A percentile compares a stretch with the other conserved stretches of the same genome.
phyloP scores from a whole-genome alignment of 2,797 vertebrate species.

The Silurus aristotelis region DNA sequence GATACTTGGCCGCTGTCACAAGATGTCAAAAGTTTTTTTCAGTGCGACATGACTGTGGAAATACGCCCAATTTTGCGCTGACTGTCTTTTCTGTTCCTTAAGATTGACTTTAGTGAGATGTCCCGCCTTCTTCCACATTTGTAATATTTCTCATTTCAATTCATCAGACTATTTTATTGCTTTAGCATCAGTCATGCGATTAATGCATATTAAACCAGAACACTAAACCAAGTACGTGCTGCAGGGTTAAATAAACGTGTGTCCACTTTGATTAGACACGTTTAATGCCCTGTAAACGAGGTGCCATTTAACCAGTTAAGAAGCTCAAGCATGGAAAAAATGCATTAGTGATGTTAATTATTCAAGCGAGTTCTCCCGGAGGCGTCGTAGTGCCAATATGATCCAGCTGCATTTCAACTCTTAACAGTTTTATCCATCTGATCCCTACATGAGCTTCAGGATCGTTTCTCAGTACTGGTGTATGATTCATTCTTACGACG shows the following conservation, averaged over 20 bases:
- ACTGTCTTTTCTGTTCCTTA: neutral
- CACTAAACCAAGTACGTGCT: too few relatives aligned
- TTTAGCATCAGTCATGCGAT: neutral
- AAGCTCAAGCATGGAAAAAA: neutral
- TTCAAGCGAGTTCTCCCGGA: neutral
- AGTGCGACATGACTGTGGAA: neutral
- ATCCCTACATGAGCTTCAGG: neutral
- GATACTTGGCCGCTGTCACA: neutral
- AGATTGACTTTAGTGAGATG: neutral
- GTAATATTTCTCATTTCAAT: neutral
- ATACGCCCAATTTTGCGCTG: neutral
- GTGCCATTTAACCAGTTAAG: neutral
- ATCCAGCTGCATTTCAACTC: neutral
- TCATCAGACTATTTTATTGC: neutral
- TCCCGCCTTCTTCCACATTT: neutral
- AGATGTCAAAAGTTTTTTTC: neutral
- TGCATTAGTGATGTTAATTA: conserved; percentile 1
- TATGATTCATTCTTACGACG: neutral
- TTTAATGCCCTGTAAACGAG: neutral
- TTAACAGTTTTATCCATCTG: neutral
- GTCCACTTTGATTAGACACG: neutral
- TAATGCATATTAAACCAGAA: neutral
- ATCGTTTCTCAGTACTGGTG: neutral
- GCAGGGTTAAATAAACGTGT: neutral
- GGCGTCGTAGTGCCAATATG: neutral